These are phyloP conservation scores for Podarcis muralis DNA, from an alignment of 2,113 vertebrate genomes.

Conservation along the genomic window DNA sequence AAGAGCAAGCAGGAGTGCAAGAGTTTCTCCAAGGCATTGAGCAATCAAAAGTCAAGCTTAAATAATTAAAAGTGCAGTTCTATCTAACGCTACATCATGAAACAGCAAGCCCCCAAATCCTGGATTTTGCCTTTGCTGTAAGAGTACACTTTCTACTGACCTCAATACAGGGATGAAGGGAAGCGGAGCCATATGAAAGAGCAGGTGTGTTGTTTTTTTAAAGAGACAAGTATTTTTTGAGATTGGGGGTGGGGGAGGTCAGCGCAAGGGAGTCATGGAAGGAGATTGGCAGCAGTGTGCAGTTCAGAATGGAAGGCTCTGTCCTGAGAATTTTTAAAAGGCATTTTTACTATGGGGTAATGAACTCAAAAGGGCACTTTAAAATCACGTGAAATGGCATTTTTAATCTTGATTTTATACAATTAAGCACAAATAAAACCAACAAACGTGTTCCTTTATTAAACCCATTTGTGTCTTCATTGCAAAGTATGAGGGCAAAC, in stretches of 20 bases:
- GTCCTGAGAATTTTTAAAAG: not conserved
- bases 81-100: not conserved
- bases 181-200: not conserved
- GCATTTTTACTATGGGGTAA: not conserved
- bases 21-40: slow-evolving; percentile 19
- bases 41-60: slow-evolving; percentile 11
- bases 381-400: not conserved
- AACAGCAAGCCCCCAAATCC: not conserved
- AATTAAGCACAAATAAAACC: no score
- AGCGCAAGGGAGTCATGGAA: not conserved
- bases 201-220: not conserved
- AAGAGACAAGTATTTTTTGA: not conserved
- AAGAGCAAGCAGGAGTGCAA: not conserved
- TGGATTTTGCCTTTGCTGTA: slow-evolving; percentile 5
- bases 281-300: not conserved
- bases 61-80: not conserved
- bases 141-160: not conserved
- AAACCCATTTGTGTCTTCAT: no score
- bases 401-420: not conserved
- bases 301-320: not conserved
- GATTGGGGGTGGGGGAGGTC: not conserved
- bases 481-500: no score
- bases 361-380: not conserved
- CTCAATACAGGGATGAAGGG: not conserved
- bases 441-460: no score